These are phyloP conservation scores for Bradypus variegatus DNA, from an alignment of 2,797 vertebrate genomes.

Conservation along the genomic window DNA sequence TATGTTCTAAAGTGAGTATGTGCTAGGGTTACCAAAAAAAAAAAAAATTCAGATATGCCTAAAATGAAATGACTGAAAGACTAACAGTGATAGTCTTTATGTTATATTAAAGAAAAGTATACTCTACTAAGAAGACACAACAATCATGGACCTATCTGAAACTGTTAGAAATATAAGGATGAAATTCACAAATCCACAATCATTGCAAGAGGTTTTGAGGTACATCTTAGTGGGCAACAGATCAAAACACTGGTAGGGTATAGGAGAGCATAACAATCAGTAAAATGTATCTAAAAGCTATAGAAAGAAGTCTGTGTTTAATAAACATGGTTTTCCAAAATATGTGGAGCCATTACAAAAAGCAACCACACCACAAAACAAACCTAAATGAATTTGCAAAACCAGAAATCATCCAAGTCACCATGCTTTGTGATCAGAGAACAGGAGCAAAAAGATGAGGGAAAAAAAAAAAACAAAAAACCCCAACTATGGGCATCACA, in stretches of 20 bases:
- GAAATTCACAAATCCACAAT: not conserved
- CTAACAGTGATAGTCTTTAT: not conserved
- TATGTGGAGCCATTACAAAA: not conserved
- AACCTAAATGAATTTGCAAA: not conserved
- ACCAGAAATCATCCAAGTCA: not conserved
- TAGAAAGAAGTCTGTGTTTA: not conserved
- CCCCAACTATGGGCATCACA: not conserved
- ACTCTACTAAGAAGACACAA: not conserved
- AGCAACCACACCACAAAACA: not conserved
- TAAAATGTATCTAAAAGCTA: conserved; percentile 5
- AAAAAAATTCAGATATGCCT: not conserved
- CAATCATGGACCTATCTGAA: not conserved
- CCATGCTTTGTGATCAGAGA: not conserved
- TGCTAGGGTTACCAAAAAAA: not conserved
- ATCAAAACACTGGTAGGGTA: not conserved
- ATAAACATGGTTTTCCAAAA: not conserved
- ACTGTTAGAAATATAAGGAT: not conserved
- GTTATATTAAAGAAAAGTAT: not conserved
- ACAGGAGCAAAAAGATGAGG: not conserved
- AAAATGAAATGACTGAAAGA: not conserved
- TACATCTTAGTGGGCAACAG: not conserved
- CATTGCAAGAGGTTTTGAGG: not conserved
- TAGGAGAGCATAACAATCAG: not conserved
- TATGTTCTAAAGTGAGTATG: not conserved
- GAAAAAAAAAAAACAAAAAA: not conserved